Base-by-base conservation (phyloP, 2,888 invertebrate species). In the Hirtodrosophila trivittata region DNA sequence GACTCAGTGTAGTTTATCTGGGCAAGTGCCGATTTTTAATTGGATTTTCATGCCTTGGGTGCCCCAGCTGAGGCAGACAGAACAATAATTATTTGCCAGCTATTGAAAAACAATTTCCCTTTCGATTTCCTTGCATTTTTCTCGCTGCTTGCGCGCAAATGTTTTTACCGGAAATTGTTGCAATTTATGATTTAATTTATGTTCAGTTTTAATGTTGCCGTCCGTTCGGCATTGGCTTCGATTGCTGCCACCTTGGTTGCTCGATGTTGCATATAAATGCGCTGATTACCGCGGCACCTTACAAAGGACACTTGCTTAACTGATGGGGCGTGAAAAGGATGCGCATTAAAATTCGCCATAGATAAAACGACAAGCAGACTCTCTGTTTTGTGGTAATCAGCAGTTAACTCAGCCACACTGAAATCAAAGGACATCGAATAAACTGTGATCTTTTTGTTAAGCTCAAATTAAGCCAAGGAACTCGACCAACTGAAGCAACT, bases 161-260 rank as follows among this genome's bases (percentile, higher is more conserved):
- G 58, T 66, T 77, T 75, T 65, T 43, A 50, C 57, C 78, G 81
- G 85, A 83, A 85, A 85, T 80, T 80, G 73, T 67, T 73, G 77
- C 80, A 82, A 85, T 82, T 85, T 85, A 80, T 82, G 83, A 85
- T 82, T 82, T 77, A 85, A 82, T 82, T 82, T 83, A 85, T 82
- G 82, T 78, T 77, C 76, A 47, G 68, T 78, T 59, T 78, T 76
- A 80, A 82, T 82, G 65, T 56, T 52, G 57, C 50, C 47, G 41
- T 38, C 59, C 56, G 46, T 21, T 52, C 54, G 45, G 39, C 32
- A 37, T 16, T 57, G 45, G 39, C 32, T 39, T 16, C 33, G 13
- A 39, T 42, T n/a, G 43, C 39, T 41, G 30, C 39, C 43, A 30
- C 30, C 35, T 63, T 25, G 26, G 30, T 52, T 57, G 77, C 77